phyloP scores from a whole-genome alignment of 2,888 invertebrate genomes.

The Elysia crispata region DNA sequence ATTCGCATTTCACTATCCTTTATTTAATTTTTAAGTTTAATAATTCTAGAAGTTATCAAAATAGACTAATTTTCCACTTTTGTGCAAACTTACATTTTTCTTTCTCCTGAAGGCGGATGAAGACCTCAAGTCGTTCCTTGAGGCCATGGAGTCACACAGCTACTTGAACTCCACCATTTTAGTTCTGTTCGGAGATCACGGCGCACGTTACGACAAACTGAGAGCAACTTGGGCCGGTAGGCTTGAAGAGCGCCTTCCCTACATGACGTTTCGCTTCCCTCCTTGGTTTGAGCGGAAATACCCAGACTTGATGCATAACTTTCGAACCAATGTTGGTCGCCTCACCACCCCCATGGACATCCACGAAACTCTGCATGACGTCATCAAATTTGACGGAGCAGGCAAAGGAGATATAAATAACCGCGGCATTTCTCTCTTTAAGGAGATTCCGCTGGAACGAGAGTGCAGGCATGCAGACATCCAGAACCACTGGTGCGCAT shows the following conservation, averaged over 20 bases:
- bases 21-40: background rate
- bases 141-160: constrained; percentile 80
- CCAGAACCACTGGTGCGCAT: constrained; percentile 97
- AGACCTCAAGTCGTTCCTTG: constrained; percentile 81
- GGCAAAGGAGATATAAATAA: constrained; percentile 51
- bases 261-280: constrained; percentile 89
- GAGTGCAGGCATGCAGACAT: constrained; percentile 92
- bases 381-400: constrained; percentile 80
- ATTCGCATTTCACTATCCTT: background rate
- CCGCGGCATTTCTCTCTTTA: constrained; percentile 73
- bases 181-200: constrained; percentile 95
- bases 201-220: constrained; percentile 86
- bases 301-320: constrained; percentile 82
- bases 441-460: constrained; percentile 82
- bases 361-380: constrained; percentile 86
- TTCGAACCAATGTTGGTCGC: constrained; percentile 82
- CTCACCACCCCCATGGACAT: constrained; percentile 94
- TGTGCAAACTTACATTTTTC: constrained; percentile 76
- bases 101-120: constrained; percentile 85
- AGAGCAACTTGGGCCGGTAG: constrained; percentile 93
- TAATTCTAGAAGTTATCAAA: background rate
- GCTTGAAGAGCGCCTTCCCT: constrained; percentile 92
- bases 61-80: constrained; percentile 1
- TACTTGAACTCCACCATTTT: constrained; percentile 88
- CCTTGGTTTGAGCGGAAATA: constrained; percentile 83